These are phyloP conservation scores for Paramuricea clavata DNA, from an alignment of 92 coral and sea anemone genomes.

Conservation along the genomic window DNA sequence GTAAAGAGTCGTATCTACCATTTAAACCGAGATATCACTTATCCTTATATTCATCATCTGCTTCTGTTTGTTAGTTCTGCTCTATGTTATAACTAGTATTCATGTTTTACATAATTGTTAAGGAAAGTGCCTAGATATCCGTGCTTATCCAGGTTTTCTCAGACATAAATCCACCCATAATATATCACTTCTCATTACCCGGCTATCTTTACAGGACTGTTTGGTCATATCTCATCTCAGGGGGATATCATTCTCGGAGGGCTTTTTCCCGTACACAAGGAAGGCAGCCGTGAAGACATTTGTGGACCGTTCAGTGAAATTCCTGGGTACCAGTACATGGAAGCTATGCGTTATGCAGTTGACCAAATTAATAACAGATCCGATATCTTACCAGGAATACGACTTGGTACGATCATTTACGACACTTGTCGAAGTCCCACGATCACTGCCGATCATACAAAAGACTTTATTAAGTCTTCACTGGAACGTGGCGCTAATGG, in stretches of 20 bases:
- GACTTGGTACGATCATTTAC: constrained; percentile 30
- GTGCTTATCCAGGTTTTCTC: background rate
- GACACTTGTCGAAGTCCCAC: constrained; percentile 52
- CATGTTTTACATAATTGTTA: too few relatives aligned
- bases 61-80: too few relatives aligned
- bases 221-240: background rate
- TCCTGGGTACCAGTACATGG: constrained; percentile 45
- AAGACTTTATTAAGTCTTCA: constrained; percentile 20
- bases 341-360: constrained; percentile 33
- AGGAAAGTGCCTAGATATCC: too few relatives aligned
- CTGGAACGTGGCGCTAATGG: background rate
- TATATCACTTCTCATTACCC: background rate
- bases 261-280: constrained; percentile 20
- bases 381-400: constrained; percentile 24
- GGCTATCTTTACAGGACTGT: background rate
- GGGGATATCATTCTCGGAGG: constrained; percentile 44
- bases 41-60: too few relatives aligned
- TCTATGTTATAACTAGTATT: too few relatives aligned
- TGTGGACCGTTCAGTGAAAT: constrained; percentile 29
- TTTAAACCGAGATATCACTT: too few relatives aligned
- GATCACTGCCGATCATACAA: constrained; percentile 37
- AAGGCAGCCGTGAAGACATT: background rate
- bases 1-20: too few relatives aligned
- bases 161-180: too few relatives aligned
- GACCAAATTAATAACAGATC: background rate